phyloP scores from a whole-genome alignment of 1,140 invertebrate genomes.

The Heliconius congener region DNA sequence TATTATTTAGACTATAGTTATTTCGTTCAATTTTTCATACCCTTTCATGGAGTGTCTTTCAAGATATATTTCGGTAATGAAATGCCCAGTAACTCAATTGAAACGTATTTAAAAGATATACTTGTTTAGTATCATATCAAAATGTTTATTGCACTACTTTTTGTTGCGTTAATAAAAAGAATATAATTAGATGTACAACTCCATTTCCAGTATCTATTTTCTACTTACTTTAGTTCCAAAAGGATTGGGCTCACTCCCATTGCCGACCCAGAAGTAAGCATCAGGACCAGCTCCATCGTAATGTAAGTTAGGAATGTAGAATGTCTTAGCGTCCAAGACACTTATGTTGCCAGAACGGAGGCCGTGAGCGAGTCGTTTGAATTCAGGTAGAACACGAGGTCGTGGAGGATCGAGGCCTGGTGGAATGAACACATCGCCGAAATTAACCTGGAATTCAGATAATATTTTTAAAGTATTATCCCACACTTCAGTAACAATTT shows the following conservation, averaged over 20 bases:
- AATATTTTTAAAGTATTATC: background rate
- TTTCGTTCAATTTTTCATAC: no score
- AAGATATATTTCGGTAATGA: no score
- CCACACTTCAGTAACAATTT: no score
- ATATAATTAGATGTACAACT: no score
- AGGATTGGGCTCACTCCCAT: conserved; percentile 89
- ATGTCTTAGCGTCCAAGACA: conserved; percentile 94
- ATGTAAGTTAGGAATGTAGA: conserved; percentile 95
- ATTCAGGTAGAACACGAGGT: conserved; percentile 89
- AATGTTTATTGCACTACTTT: no score
- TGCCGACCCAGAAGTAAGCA: conserved; percentile 96
- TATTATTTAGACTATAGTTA: no score
- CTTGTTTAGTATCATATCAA: no score
- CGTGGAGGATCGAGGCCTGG: conserved; percentile 87
- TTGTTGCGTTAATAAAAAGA: no score
- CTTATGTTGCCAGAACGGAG: conserved; percentile 94
- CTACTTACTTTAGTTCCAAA: conserved; percentile 88
- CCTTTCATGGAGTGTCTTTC: no score
- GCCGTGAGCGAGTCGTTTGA: conserved; percentile 92
- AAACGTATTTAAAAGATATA: no score
- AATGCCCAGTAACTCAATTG: no score
- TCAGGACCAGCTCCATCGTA: conserved; percentile 95
- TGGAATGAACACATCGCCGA: conserved; percentile 91
- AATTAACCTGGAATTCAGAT: conserved; percentile 86
- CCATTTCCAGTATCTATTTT: no score